Evolutionary conservation across 2,113 vertebrate genomes (phyloP).

Genomic region (Hymenochirus boettgeri): DNA sequence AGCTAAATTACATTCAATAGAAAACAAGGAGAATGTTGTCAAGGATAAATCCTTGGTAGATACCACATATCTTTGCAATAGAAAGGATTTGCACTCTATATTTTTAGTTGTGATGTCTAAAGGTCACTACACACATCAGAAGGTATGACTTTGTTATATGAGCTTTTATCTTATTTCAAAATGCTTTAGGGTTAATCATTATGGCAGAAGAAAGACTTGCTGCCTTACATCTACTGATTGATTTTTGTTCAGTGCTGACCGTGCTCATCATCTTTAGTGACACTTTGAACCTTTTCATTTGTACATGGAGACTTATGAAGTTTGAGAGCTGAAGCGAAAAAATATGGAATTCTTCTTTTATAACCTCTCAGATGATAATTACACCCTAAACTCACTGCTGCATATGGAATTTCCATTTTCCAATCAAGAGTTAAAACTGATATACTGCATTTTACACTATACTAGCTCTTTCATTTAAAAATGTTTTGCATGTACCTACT

Average conservation of each 20-base stretch:
- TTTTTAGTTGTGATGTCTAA: conserved; percentile 46
- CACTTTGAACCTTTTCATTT: conserved; percentile 24
- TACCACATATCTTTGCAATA: conserved; percentile 47
- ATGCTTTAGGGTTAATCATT: conserved; percentile 55
- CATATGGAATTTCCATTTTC: neutral
- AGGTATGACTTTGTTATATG: conserved; percentile 45
- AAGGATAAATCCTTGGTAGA: conserved; percentile 45
- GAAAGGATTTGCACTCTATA: conserved; percentile 50
- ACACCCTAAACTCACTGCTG: neutral
- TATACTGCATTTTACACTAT: no score
- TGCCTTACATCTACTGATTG: conserved; percentile 49
- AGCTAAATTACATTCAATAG: conserved; percentile 6
- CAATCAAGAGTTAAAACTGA: conserved; percentile 19
- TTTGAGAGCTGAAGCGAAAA: conserved; percentile 5
- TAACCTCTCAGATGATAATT: conserved; percentile 9
- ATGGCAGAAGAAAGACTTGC: conserved; percentile 51
- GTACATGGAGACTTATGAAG: conserved; percentile 30
- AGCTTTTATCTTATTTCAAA: conserved; percentile 58
- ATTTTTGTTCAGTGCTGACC: conserved; percentile 46
- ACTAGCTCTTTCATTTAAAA: no score
- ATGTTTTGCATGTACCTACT: no score
- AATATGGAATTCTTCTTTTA: conserved; percentile 12
- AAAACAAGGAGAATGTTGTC: conserved; percentile 39
- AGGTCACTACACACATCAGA: conserved; percentile 55
- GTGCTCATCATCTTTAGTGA: conserved; percentile 36